These are phyloP conservation scores for Aspidiotus rigidus DNA, from an alignment of 2,888 invertebrate genomes.

Conservation along the genomic window DNA sequence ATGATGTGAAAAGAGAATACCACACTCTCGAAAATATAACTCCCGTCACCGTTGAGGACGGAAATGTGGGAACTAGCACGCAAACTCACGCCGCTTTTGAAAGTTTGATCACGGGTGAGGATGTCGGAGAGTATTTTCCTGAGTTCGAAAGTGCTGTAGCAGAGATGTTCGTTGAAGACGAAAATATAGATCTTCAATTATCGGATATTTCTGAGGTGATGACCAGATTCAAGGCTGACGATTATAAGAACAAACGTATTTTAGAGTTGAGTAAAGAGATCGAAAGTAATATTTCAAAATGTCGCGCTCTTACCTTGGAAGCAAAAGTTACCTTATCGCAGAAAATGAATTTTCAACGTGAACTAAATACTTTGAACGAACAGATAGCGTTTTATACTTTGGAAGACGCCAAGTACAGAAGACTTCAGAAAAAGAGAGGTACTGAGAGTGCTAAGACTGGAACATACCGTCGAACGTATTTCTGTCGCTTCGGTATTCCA, in stretches of 20 bases:
- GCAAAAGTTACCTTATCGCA: neutral
- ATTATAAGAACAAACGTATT: neutral
- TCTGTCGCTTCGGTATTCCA: constrained; percentile 21
- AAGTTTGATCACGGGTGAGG: too few species aligned
- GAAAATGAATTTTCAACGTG: constrained; percentile 4
- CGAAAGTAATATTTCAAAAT: constrained; percentile 2
- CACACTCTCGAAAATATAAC: neutral
- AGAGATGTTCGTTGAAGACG: neutral
- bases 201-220: neutral
- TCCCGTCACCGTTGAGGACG: neutral
- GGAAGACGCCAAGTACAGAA: constrained; percentile 7
- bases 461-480: constrained; percentile 11
- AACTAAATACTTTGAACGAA: constrained; percentile 8
- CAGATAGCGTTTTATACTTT: neutral
- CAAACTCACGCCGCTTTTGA: too few species aligned
- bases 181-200: neutral
- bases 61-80: too few species aligned
- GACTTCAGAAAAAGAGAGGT: constrained; percentile 8
- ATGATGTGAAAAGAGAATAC: neutral
- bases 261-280: constrained; percentile 8
- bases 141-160: neutral
- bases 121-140: neutral
- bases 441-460: constrained; percentile 17
- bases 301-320: neutral
- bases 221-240: constrained; percentile 17